Evolutionary conservation across 2,888 invertebrate genomes (phyloP).

Genomic region (Mimas tiliae): DNA sequence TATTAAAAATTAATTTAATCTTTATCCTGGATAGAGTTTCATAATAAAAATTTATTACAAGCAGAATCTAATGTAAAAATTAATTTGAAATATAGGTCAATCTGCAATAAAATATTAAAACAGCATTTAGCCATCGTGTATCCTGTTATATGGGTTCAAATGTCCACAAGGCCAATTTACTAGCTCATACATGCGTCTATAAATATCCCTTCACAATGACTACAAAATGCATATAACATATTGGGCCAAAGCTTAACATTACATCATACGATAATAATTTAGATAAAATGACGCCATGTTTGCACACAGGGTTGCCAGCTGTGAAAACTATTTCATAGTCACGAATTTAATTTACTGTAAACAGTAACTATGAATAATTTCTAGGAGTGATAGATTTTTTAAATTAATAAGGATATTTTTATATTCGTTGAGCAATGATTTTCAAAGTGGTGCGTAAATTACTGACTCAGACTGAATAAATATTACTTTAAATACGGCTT

Average conservation of each 20-base stretch:
- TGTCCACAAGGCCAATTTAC: constrained; percentile 13
- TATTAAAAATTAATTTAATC: not conserved
- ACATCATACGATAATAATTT: constrained; percentile 29
- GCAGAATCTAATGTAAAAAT: not conserved
- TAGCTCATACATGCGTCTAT: constrained; percentile 16
- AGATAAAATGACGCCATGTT: constrained; percentile 36
- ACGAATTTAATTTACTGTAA: not conserved
- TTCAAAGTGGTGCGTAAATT: too few species aligned
- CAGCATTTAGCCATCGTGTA: constrained; percentile 8
- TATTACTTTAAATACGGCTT: too few species aligned
- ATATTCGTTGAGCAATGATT: too few species aligned
- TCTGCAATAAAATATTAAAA: constrained; percentile 17
- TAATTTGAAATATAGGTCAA: constrained; percentile 12
- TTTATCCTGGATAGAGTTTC: not conserved
- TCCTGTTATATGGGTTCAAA: constrained; percentile 17
- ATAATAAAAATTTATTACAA: not conserved
- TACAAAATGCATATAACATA: constrained; percentile 22
- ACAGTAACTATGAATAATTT: not conserved
- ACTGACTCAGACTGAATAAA: too few species aligned
- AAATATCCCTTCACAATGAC: constrained; percentile 19
- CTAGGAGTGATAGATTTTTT: not conserved
- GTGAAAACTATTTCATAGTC: constrained; percentile 37
- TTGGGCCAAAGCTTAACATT: constrained; percentile 10
- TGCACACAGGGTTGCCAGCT: constrained; percentile 34
- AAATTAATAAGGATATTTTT: too few species aligned